Conservation (phyloP, 2,113 vertebrate species). For the Marmota flaviventris region DNA sequence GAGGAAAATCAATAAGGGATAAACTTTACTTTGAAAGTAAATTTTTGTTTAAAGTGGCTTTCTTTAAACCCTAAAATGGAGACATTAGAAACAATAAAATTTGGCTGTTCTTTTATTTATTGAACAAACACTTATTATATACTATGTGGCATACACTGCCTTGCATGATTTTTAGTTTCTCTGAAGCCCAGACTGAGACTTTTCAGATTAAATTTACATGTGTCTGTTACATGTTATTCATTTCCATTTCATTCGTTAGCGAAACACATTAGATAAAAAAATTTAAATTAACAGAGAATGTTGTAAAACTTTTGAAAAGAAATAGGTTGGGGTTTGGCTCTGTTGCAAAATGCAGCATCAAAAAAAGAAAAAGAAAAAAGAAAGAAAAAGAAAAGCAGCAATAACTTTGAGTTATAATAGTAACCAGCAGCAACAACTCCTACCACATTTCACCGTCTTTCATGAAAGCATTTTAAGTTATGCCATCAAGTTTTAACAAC, state of each 20-base stretch:
- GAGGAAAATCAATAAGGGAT: background rate
- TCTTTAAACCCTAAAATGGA: background rate
- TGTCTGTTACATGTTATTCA: background rate
- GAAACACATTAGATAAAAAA: background rate
- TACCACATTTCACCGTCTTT: background rate
- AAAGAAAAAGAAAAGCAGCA: background rate
- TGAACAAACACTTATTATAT: background rate
- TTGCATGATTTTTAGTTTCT: constrained; percentile 3
- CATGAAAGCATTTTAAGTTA: background rate
- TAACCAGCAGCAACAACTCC: background rate
- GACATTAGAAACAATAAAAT: background rate
- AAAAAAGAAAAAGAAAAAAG: background rate
- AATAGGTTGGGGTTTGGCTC: background rate
- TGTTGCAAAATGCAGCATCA: background rate
- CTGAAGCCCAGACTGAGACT: background rate
- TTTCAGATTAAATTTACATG: background rate
- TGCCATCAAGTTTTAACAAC: background rate
- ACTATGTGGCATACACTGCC: background rate
- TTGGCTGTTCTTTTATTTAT: background rate
- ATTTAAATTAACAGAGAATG: background rate
- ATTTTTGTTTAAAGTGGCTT: background rate
- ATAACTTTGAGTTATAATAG: background rate
- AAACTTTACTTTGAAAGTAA: constrained; percentile 20
- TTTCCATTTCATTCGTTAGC: background rate
- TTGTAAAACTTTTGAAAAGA: background rate